Evolutionary conservation across 2,113 vertebrate species (phyloP).

Genomic region (Aphyosemion australe): DNA sequence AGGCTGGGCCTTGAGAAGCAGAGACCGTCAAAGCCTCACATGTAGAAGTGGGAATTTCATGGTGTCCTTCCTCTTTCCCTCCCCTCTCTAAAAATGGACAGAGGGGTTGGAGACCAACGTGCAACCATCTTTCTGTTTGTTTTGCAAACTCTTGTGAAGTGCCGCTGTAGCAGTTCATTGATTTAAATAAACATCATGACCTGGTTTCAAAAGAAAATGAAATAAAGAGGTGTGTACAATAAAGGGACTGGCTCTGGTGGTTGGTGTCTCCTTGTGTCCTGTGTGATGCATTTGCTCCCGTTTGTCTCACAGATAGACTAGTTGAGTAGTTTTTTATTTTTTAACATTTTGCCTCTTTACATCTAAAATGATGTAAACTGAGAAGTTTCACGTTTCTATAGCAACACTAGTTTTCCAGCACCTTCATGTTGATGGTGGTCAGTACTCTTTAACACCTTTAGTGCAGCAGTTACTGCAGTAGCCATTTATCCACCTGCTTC

Average conservation of each 20-base stretch:
- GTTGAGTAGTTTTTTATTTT: background rate
- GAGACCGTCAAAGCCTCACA: constrained; percentile 34
- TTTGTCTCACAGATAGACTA: constrained; percentile 9
- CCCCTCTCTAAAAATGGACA: constrained; percentile 28
- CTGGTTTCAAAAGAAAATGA: constrained; percentile 58
- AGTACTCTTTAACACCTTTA: no score
- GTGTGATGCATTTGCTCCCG: constrained; percentile 33
- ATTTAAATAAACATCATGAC: constrained; percentile 69
- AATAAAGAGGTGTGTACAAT: constrained; percentile 82
- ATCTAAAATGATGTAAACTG: background rate
- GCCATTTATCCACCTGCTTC: no score
- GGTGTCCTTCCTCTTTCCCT: constrained; percentile 23
- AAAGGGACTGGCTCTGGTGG: constrained; percentile 80
- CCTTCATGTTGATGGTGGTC: no score
- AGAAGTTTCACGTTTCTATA: no score
- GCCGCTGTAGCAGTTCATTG: constrained; percentile 78
- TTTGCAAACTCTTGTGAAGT: constrained; percentile 75
- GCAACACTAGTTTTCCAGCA: no score
- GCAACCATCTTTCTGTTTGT: constrained; percentile 33
- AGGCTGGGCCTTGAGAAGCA: constrained; percentile 38
- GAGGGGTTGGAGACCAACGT: constrained; percentile 42
- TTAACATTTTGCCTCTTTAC: background rate
- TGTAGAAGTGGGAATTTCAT: constrained; percentile 27
- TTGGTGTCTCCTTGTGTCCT: constrained; percentile 77
- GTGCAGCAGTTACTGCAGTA: no score